Evolutionary conservation across 2,797 vertebrate species (phyloP), one percentile per base, ranked within the genome.

Genomic region (Pseudomugil tenellus): DNA sequence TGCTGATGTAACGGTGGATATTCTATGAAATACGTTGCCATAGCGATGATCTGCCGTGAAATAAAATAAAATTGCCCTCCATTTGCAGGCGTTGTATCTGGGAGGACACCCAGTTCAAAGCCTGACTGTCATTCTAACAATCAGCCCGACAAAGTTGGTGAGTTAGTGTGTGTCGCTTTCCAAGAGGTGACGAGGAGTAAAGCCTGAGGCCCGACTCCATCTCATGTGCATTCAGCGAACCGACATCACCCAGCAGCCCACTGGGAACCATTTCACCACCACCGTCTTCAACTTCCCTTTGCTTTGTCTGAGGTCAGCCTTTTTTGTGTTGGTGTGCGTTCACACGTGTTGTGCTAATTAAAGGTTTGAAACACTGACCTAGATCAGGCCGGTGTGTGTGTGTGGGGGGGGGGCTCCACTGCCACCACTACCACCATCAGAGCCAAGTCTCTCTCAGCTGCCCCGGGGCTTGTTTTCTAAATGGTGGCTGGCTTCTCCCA

Each of bases 61-160:
- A 69, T 71, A 51, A 71, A 70, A 83, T n/a, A 58, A 35, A 84
- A 82, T 83, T 77, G 63, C 43, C 62, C 62, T 6, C n/a, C 69
- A 79, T 89, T 84, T 87, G 74, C 85, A 83, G 81, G 78, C 63
- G n/a, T n/a, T n/a, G n/a, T n/a, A n/a, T n/a, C 59, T 41, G 6
- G 53, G 17, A 78, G 69, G 72, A 74, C 56, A 70, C 84, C 70
- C 29, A 3, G 26, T 54, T 31, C 61, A 60, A 69, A 79, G 73
- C 67, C 70, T 62, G 69, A 51, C 76, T 72, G 74, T 77, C 79
- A 72, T 72, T 67, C 72, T 54, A 69, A 82, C 59, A 63, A 43
- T 72, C 10, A 17, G 52, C 46, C 55, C 71, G 29, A 73, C 35
- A 57, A 74, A 67, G 55, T 21, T 41, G 6, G 26, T 19, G 31